Base-by-base conservation (phyloP, 37 sponge, comb jelly and placozoan genomes). In the Petrosia ficiformis region DNA sequence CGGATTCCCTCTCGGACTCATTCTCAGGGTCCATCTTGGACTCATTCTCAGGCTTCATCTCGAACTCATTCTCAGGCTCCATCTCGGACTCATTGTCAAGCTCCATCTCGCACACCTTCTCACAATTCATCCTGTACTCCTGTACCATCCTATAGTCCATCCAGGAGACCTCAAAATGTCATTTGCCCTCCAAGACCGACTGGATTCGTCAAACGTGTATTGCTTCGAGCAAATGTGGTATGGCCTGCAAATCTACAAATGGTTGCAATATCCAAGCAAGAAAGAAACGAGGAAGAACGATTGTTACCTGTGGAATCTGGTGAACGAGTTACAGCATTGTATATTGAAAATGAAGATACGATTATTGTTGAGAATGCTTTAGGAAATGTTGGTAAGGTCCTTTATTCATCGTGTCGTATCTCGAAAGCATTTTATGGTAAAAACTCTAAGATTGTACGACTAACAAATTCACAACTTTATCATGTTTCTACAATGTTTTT, bases 341-440 rank as follows among this genome's bases (percentile, higher is more conserved):
- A 61, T 29, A 61, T 61, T n/a, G 26, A 61, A 61, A 29, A 61
- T 61, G 28, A 61, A 22, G 11, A 26, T 29, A n/a, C n/a, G 11
- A n/a, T 61, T 61, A 29, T 22, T 61, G 26, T 29, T n/a, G 63
- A 61, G 11, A 5, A n/a, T 48, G 54, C 54, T 11, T 26, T 5
- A 26, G 63, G 63, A 26, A 24, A 22, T 5, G n/a, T 29, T 61
- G 63, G 63, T n/a, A 61, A 61, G 28, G 63, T 61, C 6, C 63
- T n/a, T 26, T 26, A 26, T n/a, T 61, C 63, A 26, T 26, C 28
- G 5, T 8, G 25, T 8, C 11, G 63, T 6, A 8, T 61, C 28
- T 61, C 63, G n/a, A 61, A 22, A n/a, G 14, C 28, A 6, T 61
- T 26, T n/a, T 61, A 61, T 22, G 63, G 63, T n/a, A 61, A 61